Evolutionary conservation across 2,888 invertebrate species (phyloP), one percentile per base, ranked within the genome.

Genomic region (Diarsia dahlii): DNA sequence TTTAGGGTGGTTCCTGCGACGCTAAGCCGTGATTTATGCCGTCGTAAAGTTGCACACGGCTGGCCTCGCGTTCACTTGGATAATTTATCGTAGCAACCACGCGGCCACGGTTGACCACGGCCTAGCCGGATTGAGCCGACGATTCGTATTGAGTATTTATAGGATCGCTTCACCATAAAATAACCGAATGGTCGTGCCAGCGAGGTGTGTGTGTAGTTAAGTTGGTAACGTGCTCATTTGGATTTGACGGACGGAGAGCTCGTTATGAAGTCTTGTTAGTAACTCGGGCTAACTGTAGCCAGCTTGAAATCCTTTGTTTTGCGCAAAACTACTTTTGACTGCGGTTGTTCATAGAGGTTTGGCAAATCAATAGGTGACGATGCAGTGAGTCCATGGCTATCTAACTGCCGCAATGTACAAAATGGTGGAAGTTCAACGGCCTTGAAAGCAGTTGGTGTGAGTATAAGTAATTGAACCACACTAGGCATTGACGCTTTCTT

Each of bases 51-150:
- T 92, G 93, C 94, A 94, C 94, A 92, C 94, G 92, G 94, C 91
- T 92, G 93, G 94, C 95, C 94, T 94, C 93, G 94, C 95, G 92
- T 91, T 95, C 95, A 95, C 93, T 95, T 95, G 95, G 92, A 95
- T 96, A 96, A 96, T 96, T 96, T 95, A 96, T 95, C 84, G 91
- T 88, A 86, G 86, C 88, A 85, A 81, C 83, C 83, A 86, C 34
- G 67, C 88, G 79, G 93, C 92, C 92, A 93, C 92, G 95, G 93
- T 93, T 93, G 94, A 93, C 93, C 93, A 90, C 89, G 88, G 92
- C 91, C 93, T 93, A 92, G 92, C 91, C 89, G 91, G 92, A 92
- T 93, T 92, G 89, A 90, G 84, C 84, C 89, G 71, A 78, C 84
- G 90, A 92, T 92, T 92, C 93, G 90, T 92, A 82, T 86, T 79